These are phyloP conservation scores for Dioctria linearis DNA, from an alignment of 2,888 invertebrate species.

Conservation along the genomic window DNA sequence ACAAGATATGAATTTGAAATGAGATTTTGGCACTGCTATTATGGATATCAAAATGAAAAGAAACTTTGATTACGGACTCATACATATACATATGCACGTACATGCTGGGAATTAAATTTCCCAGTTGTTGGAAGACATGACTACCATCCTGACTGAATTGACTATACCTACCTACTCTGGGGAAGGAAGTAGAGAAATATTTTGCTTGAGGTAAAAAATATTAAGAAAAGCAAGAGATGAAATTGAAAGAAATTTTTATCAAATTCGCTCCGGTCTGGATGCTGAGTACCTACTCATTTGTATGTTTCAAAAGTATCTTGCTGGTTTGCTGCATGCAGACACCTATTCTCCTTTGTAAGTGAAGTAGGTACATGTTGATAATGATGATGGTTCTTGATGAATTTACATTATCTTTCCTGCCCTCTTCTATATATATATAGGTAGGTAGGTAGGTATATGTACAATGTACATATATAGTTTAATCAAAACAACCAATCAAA, in stretches of 20 bases:
- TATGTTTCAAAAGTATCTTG: constrained; percentile 3
- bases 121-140: neutral
- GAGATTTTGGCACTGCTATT: constrained; percentile 30
- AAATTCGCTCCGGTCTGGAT: constrained; percentile 39
- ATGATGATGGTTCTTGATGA: constrained; percentile 38
- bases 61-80: neutral
- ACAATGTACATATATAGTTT: neutral
- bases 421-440: too few relatives aligned
- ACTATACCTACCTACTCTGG: too few relatives aligned
- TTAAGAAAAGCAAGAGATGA: neutral
- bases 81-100: neutral
- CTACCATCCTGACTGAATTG: neutral
- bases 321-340: neutral
- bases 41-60: constrained; percentile 16
- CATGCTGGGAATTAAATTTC: neutral
- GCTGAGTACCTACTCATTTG: neutral
- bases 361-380: neutral
- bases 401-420: constrained; percentile 14
- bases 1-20: constrained; percentile 36
- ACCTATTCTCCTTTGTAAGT: neutral
- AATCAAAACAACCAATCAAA: constrained; percentile 33
- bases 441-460: too few relatives aligned
- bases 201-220: neutral
- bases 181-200: constrained; percentile 2
- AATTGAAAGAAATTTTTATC: constrained; percentile 17